These are phyloP conservation scores for Petrocephalus zakoni DNA, from an alignment of 2,113 vertebrate genomes.

Conservation along the genomic window DNA sequence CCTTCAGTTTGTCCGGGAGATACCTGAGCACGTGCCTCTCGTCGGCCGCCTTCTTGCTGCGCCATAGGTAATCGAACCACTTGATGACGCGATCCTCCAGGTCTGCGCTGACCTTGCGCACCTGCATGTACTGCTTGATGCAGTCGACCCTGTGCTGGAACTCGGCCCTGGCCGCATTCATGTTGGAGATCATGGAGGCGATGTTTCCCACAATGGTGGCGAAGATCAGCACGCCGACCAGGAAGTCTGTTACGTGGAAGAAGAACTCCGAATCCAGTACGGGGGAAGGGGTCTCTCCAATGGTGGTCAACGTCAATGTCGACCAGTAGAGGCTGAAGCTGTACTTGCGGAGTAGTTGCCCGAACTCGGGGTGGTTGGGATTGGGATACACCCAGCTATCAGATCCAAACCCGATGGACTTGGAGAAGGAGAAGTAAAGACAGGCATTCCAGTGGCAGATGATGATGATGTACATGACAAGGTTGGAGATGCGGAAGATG, in stretches of 20 bases:
- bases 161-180: conserved; percentile 92
- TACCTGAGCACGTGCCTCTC: conserved; percentile 87
- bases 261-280: conserved; percentile 86
- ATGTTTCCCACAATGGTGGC: conserved; percentile 98
- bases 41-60: conserved; percentile 88
- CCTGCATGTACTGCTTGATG: conserved; percentile 97
- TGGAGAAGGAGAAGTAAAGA: conserved; percentile 91
- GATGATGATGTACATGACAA: conserved; percentile 97
- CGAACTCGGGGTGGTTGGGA: conserved; percentile 68
- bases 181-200: conserved; percentile 98
- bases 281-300: conserved; percentile 90
- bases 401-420: conserved; percentile 76
- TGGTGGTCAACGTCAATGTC: conserved; percentile 90
- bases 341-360: conserved; percentile 79
- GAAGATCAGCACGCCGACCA: conserved; percentile 93
- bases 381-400: conserved; percentile 67
- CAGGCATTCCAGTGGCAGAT: conserved; percentile 99
- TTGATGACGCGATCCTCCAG: conserved; percentile 89
- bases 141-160: conserved; percentile 90
- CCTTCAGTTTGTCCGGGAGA: conserved; percentile 91
- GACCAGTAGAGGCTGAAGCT: conserved; percentile 96
- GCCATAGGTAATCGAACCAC: conserved; percentile 98
- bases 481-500: conserved; percentile 88
- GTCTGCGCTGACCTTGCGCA: conserved; percentile 88
- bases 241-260: conserved; percentile 86